These are phyloP conservation scores for Gobius niger DNA, from an alignment of 2,113 vertebrate genomes.

Conservation along the genomic window DNA sequence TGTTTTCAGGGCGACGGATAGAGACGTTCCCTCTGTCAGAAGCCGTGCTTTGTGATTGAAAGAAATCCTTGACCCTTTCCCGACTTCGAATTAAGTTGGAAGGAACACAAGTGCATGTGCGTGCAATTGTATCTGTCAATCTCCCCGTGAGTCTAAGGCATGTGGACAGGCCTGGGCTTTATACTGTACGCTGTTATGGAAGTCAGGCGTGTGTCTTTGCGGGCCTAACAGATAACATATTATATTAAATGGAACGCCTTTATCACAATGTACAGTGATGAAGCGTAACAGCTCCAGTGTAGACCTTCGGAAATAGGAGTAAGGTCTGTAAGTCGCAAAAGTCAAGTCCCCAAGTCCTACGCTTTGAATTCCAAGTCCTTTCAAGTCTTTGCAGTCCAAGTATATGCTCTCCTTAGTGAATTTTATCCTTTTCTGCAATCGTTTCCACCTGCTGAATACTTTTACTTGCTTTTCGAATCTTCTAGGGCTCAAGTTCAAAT, in stretches of 20 bases:
- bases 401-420: no score
- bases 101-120: constrained; percentile 71
- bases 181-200: constrained; percentile 4
- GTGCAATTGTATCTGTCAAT: constrained; percentile 78
- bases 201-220: constrained; percentile 10
- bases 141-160: constrained; percentile 64
- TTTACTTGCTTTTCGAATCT: no score
- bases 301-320: no score
- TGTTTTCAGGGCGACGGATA: constrained; percentile 80
- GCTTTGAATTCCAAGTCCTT: no score
- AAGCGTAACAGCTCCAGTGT: background rate
- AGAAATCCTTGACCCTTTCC: constrained; percentile 71
- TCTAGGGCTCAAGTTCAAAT: no score
- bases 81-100: constrained; percentile 70
- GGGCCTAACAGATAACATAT: constrained; percentile 33
- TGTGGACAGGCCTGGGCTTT: constrained; percentile 61
- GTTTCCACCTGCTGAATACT: no score
- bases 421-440: no score
- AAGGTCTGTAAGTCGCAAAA: no score
- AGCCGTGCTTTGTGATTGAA: constrained; percentile 74
- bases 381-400: no score
- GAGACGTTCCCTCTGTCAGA: constrained; percentile 84
- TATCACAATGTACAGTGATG: constrained; percentile 9
- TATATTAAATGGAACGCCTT: constrained; percentile 30
- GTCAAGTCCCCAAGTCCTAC: no score